Base-by-base conservation (phyloP, 2,797 vertebrate species). In the Galago senegalensis region DNA sequence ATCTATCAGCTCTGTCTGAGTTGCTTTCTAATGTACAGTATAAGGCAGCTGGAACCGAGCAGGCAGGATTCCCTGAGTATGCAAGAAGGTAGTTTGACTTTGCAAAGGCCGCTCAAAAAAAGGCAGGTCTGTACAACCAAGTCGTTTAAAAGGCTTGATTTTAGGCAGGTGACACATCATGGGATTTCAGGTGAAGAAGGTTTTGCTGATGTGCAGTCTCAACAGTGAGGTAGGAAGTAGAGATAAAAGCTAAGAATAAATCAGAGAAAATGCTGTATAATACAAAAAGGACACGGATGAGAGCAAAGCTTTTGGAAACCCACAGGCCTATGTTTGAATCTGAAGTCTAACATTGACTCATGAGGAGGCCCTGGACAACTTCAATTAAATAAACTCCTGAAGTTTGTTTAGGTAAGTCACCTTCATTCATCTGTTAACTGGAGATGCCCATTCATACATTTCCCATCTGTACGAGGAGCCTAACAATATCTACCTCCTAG, bases 91-190 rank as follows among this genome's bases (percentile, higher is more conserved):
- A 88, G 21, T 46, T 12, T 1, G 67, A 40, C 76, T 81, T 91
- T 92, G 89, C 20, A 77, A 58, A 91, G 49, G 46, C 37, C 88
- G 31, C 46, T 87, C 63, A 85, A 69, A 37, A 43, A 96, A 96
- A 97, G 63, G 4, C 76, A 27, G 14, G 12, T 93, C 96, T 96
- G 88, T 81, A 84, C 95, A 97, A 89, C 46, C 18, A 69, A 94
- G 95, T 79, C 97, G 93, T 96, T 97, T 95, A 73, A 83, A 85
- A 97, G 85, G 93, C 96, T 97, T 65, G 49, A 94, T 88, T 87
- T 96, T 67, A 73, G 53, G 73, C 73, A 29, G 17, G 11, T 46
- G 73, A 88, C 14, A 17, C 20, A 60, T 43, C 43, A 43, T 2
- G 29, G 82, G 69, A 82, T 72, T 93, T 82, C 70, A 12, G 72